Percentiles rank a stretch among this genome's conserved stretches.
Conservation (phyloP, 2,888 invertebrate genomes). For the Agrochola litura region DNA sequence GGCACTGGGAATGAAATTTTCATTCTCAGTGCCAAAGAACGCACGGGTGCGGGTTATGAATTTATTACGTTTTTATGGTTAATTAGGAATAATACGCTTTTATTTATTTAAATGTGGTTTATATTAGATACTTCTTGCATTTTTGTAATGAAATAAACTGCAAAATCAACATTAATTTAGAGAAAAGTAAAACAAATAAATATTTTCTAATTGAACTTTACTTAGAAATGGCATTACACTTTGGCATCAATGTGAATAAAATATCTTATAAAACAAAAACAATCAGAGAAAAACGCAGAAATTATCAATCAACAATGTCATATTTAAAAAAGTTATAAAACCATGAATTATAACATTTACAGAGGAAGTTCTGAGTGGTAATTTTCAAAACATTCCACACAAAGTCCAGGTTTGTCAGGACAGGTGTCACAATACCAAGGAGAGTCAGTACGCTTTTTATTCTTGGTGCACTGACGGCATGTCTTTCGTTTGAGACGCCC, state of each 20-base stretch:
- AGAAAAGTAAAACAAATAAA: too few species aligned
- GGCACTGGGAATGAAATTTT: slow-evolving; percentile 9
- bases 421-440: slow-evolving; percentile 44
- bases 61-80: slow-evolving; percentile 7
- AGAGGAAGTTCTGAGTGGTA: slow-evolving; percentile 6
- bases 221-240: background rate
- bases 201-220: background rate
- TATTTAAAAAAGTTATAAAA: background rate
- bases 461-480: slow-evolving; percentile 20
- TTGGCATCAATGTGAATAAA: too few species aligned
- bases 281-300: background rate
- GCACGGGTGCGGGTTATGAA: background rate
- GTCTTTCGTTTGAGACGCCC: slow-evolving; percentile 2
- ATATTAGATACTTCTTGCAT: background rate
- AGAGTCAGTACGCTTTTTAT: slow-evolving; percentile 30
- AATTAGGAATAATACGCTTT: slow-evolving; percentile 8
- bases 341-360: background rate
- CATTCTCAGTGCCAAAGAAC: slow-evolving; percentile 3
- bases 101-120: slow-evolving; percentile 5
- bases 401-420: slow-evolving; percentile 45
- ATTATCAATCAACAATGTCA: slow-evolving; percentile 4
- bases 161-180: background rate
- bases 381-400: slow-evolving; percentile 5
- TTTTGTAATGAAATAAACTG: background rate
- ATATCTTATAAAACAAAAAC: too few species aligned